Conservation (phyloP, 2,797 vertebrate species). For the Chaenodraco wilsoni region DNA sequence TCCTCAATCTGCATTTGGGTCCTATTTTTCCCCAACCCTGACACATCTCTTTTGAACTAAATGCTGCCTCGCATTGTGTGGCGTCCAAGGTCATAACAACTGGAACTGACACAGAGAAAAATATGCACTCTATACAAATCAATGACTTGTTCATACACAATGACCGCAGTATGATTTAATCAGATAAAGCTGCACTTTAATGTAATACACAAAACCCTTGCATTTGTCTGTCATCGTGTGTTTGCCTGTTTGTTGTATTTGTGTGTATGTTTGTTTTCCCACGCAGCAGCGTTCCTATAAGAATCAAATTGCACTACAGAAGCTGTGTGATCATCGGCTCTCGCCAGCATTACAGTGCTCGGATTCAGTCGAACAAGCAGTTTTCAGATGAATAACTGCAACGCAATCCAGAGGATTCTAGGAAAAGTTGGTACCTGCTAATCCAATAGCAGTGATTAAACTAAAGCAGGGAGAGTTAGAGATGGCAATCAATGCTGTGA, state of each 20-base stretch:
- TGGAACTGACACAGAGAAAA: constrained; percentile 9
- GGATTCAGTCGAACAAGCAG: constrained; percentile 22
- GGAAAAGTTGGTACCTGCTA: constrained; percentile 3
- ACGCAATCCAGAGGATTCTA: background rate
- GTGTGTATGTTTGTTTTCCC: constrained; percentile 6
- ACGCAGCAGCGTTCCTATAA: constrained; percentile 45
- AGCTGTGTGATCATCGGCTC: constrained; percentile 51
- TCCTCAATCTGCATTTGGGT: too few relatives aligned
- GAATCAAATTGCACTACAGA: constrained; percentile 58
- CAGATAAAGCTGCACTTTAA: constrained; percentile 45
- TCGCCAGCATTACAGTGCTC: constrained; percentile 12
- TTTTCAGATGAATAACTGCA: constrained; percentile 3
- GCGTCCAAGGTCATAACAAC: constrained; percentile 12
- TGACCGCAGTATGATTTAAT: constrained; percentile 38
- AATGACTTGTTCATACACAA: constrained; percentile 19
- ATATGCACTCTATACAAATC: constrained; percentile 14
- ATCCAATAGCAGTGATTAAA: constrained; percentile 36
- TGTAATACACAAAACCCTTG: constrained; percentile 19
- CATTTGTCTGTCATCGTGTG: constrained; percentile 15
- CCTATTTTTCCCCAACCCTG: too few relatives aligned
- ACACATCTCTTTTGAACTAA: background rate
- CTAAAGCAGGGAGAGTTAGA: background rate
- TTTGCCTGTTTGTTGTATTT: background rate
- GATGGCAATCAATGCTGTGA: background rate
- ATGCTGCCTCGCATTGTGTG: background rate